Percentiles rank a stretch among this genome's conserved stretches.
phyloP scores from a whole-genome alignment of 64 coral and sea anemone genomes.

The Catalaphyllia jardinei region DNA sequence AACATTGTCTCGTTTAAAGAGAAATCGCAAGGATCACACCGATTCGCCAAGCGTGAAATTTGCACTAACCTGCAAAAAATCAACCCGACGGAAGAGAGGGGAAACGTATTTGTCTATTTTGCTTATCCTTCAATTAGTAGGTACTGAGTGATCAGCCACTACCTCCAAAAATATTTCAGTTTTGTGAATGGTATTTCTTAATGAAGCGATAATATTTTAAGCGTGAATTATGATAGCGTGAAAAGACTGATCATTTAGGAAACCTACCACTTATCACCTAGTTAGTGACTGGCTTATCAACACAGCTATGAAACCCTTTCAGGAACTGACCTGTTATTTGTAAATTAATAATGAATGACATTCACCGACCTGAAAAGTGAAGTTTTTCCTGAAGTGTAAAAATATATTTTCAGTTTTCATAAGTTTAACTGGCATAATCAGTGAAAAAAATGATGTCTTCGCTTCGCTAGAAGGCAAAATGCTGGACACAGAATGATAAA shows the following conservation, averaged over 20 bases:
- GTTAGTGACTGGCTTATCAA: conserved; percentile 21
- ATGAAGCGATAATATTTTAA: background rate
- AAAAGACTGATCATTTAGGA: background rate
- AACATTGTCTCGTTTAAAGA: too few relatives aligned
- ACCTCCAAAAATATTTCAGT: background rate
- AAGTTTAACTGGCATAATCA: background rate
- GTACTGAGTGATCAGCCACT: background rate
- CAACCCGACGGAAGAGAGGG: too few relatives aligned
- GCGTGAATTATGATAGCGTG: background rate
- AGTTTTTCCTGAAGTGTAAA: background rate
- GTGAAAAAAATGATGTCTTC: background rate
- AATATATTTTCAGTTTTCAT: background rate
- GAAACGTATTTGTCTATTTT: too few relatives aligned
- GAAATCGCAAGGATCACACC: too few relatives aligned
- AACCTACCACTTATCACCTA: background rate
- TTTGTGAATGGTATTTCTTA: background rate
- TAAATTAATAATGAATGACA: conserved; percentile 36
- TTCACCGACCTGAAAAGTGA: background rate
- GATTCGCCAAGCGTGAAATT: too few relatives aligned
- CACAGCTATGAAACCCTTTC: conserved; percentile 12
- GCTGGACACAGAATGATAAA: background rate
- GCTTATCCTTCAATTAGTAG: too few relatives aligned
- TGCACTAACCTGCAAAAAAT: too few relatives aligned
- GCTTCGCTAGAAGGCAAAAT: too few relatives aligned
- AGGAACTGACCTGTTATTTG: conserved; percentile 24